phyloP scores from a whole-genome alignment of 2,888 invertebrate genomes.

The Monopis laevigella region DNA sequence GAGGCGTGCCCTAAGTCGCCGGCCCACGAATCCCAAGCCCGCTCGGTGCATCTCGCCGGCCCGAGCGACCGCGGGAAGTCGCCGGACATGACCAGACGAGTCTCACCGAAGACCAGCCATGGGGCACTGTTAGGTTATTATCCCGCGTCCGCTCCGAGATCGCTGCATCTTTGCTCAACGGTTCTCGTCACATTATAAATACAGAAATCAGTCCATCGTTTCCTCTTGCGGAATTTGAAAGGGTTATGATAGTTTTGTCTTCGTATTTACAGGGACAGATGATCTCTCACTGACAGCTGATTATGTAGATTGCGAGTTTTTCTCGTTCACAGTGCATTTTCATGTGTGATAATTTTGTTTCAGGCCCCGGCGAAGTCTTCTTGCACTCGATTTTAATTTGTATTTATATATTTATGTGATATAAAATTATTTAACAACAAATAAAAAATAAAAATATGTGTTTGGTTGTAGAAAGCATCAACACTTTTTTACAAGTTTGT shows the following conservation, averaged over 20 bases:
- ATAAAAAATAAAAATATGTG: constrained; percentile 56
- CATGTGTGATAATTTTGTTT: constrained; percentile 39
- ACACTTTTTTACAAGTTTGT: constrained; percentile 62
- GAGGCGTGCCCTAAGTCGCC: constrained; percentile 58
- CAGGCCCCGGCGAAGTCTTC: background rate
- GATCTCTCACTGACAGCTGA: constrained; percentile 69
- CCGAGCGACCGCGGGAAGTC: constrained; percentile 48
- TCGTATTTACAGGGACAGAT: constrained; percentile 68
- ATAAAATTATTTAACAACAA: constrained; percentile 46
- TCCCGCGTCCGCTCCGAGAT: constrained; percentile 51
- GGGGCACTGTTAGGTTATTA: constrained; percentile 60
- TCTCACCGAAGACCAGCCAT: constrained; percentile 55
- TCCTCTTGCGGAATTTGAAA: constrained; percentile 38
- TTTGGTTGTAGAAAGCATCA: constrained; percentile 67
- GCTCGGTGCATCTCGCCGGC: constrained; percentile 58
- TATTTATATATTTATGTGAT: constrained; percentile 49
- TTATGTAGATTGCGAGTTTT: constrained; percentile 68
- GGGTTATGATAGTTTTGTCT: constrained; percentile 61
- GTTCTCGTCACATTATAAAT: constrained; percentile 48
- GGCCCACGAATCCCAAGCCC: constrained; percentile 63
- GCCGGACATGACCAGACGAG: constrained; percentile 46
- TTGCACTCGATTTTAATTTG: constrained; percentile 25
- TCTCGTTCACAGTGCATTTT: constrained; percentile 58
- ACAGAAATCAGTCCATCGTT: constrained; percentile 47
- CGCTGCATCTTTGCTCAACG: constrained; percentile 33